A percentile compares a stretch with the other conserved stretches of the same genome.
Evolutionary conservation across 1,140 invertebrate species (phyloP).

Genomic region (Drosophila arawakana): DNA sequence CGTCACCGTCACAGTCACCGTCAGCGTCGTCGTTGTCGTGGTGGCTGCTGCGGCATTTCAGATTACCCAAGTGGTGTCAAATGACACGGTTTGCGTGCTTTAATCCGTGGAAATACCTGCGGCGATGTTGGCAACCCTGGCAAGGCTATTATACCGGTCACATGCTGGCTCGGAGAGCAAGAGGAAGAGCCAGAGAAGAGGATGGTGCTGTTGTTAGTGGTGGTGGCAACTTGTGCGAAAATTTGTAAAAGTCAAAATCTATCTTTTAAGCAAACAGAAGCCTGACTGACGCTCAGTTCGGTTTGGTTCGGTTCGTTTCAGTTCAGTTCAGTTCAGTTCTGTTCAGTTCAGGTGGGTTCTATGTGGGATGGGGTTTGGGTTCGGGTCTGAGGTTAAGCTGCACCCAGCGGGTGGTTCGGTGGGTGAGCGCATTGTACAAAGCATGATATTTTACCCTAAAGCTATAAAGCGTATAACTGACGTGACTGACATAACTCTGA

Average conservation of each 20-base stretch:
- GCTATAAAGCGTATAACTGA: conserved; percentile 15
- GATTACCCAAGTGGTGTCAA: conserved; percentile 80
- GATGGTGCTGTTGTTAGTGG: background rate
- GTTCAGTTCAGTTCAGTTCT: conserved; percentile 26
- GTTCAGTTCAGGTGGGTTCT: conserved; percentile 48
- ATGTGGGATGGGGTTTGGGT: too few species aligned
- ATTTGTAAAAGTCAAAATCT: conserved; percentile 83
- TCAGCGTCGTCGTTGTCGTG: conserved; percentile 18
- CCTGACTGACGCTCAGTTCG: conserved; percentile 9
- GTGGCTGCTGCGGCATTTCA: conserved; percentile 67
- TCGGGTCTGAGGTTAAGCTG: conserved; percentile 18
- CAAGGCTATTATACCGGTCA: conserved; percentile 77
- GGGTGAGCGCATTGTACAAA: conserved; percentile 47
- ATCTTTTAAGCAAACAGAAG: conserved; percentile 68
- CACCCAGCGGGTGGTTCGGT: conserved; percentile 39
- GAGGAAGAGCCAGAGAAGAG: too few species aligned
- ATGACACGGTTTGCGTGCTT: conserved; percentile 79
- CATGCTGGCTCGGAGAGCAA: conserved; percentile 56
- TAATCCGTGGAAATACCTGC: conserved; percentile 81
- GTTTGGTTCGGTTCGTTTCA: background rate
- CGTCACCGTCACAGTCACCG: background rate
- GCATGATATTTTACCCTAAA: conserved; percentile 64
- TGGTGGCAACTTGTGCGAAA: conserved; percentile 69
- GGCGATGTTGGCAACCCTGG: conserved; percentile 58
- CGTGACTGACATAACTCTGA: conserved; percentile 47